Percentiles rank a stretch among this genome's conserved stretches.
phyloP scores from a whole-genome alignment of 2,797 vertebrate species.

The Crenuchus spilurus region DNA sequence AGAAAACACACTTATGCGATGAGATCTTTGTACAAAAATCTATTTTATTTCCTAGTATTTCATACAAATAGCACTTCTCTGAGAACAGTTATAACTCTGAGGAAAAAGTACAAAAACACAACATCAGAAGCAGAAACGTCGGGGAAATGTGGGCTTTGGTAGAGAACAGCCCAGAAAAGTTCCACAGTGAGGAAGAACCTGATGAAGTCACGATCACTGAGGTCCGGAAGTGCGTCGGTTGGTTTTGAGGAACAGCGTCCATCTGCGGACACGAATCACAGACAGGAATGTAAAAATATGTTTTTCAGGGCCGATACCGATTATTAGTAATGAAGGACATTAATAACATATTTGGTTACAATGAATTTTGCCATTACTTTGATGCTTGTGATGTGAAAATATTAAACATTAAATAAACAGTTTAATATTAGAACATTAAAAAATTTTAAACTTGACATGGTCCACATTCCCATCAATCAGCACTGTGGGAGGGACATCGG shows the following conservation, averaged over 20 bases:
- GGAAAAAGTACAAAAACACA: constrained; percentile 65
- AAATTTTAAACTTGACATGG: too few species aligned
- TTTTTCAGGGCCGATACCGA: too few species aligned
- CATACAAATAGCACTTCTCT: constrained; percentile 65
- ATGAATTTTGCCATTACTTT: too few species aligned
- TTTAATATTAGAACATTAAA: too few species aligned
- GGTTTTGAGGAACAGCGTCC: constrained; percentile 12
- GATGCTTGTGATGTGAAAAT: too few species aligned
- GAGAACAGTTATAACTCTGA: constrained; percentile 51
- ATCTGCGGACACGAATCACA: constrained; percentile 57
- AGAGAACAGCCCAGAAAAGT: constrained; percentile 1
- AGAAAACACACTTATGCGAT: too few species aligned
- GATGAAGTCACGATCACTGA: constrained; percentile 43
- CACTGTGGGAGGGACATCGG: too few species aligned
- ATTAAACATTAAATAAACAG: too few species aligned
- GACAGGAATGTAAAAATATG: background rate
- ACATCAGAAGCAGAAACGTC: constrained; percentile 12
- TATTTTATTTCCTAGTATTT: constrained; percentile 70
- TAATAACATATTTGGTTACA: too few species aligned
- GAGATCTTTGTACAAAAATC: constrained; percentile 74
- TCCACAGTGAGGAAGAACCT: constrained; percentile 32
- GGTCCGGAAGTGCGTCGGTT: constrained; percentile 53
- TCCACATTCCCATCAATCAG: too few species aligned
- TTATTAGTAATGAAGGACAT: too few species aligned
- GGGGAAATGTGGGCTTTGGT: background rate